Base-by-base conservation (phyloP, 2,888 invertebrate species). In the Psococerastis gibbosa region DNA sequence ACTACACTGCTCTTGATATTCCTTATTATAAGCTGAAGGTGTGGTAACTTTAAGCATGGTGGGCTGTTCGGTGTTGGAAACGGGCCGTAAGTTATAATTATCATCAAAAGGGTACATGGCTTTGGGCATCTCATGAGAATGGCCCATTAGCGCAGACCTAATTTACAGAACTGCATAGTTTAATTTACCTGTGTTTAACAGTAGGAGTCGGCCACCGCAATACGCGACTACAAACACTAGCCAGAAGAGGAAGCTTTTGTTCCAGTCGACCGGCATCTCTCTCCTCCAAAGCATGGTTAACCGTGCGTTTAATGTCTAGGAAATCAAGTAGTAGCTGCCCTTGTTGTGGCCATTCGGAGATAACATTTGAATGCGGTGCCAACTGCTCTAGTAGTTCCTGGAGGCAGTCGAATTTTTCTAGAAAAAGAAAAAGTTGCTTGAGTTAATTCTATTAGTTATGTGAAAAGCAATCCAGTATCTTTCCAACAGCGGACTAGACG, bases 311-410 rank as follows among this genome's bases (percentile, higher is more conserved):
- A 2, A 83, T 70, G 23, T 70, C 70, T 51, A 83, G 67, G 52
- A 79, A 87, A 52, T 78, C 76, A 53, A 77, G 65, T 32, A 78
- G 65, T 23, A 84, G 72, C 51, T 73, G 71, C 0, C 84, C 85
- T 46, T 79, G 79, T 49, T 64, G 64, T 44, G 67, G 62, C 85
- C 85, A 85, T 49, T 77, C 76, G 51, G 71, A 69, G 32, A 84
- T 71, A 41, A 69, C 65, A 42, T 67, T 63, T 5, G 64, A 58
- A 32, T 60, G 63, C 22, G 65, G 64, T 49, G 70, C 66, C 55
- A 84, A 61, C 48, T 72, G 69, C 27, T 64, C 67, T 45, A 85
- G 55, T 23, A 78, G 60, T 1, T 65, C 60, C 22, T 69, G 65
- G 51, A 84, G 61, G 49, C 75, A 76, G 2, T 71, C 68, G 45